Percentiles rank a stretch among this genome's conserved stretches.
Conservation (phyloP, 2,113 vertebrate genomes). For the Albula glossodonta region DNA sequence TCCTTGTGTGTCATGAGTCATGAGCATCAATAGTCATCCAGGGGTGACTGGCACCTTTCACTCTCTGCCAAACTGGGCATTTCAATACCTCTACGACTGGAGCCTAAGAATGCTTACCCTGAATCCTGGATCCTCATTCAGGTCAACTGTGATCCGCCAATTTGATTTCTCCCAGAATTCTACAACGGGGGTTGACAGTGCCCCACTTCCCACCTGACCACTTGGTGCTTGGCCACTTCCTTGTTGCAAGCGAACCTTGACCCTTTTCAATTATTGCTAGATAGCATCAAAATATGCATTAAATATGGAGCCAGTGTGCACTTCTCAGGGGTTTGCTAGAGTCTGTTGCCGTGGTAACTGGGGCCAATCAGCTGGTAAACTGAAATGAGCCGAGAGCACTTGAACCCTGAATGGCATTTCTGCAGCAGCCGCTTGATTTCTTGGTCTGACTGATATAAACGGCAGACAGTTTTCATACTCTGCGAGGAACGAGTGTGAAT, state of each 20-base stretch:
- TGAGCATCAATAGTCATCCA: neutral
- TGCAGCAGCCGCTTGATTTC: conserved; percentile 8
- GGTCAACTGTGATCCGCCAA: neutral
- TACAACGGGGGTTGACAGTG: neutral
- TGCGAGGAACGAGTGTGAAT: neutral
- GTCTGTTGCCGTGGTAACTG: conserved; percentile 13
- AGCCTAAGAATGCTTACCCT: neutral
- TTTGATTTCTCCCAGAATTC: neutral
- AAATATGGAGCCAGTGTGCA: neutral
- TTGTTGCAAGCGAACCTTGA: neutral
- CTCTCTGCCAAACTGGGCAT: neutral
- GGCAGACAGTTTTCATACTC: neutral
- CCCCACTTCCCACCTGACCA: neutral
- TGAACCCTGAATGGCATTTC: conserved; percentile 11
- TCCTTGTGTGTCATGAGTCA: neutral
- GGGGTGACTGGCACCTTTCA: neutral
- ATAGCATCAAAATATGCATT: neutral
- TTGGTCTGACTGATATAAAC: conserved; percentile 14
- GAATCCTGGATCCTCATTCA: neutral
- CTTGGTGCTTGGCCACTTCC: neutral
- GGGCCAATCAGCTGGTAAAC: conserved; percentile 2
- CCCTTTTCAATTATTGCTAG: neutral
- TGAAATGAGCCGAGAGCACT: conserved; percentile 4
- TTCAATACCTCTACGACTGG: too few relatives aligned
- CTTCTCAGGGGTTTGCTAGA: neutral